A percentile compares a stretch with the other conserved stretches of the same genome.
These are phyloP conservation scores for Heliconius erato DNA, from an alignment of 2,888 invertebrate genomes.

Conservation along the genomic window DNA sequence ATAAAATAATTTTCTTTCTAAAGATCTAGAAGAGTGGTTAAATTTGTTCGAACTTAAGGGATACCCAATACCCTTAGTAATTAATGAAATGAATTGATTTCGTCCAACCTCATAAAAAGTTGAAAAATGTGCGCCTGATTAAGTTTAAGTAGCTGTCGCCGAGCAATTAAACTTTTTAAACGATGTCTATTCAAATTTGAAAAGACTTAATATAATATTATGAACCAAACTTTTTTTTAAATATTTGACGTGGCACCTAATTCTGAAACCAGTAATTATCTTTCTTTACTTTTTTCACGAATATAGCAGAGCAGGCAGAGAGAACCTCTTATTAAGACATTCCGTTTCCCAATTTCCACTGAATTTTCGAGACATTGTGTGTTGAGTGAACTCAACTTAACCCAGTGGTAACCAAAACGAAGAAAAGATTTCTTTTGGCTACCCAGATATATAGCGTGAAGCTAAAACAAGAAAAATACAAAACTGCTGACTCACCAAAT, in stretches of 20 bases:
- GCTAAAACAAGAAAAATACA: too few relatives aligned
- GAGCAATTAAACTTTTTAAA: constrained; percentile 4
- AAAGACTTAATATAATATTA: constrained; percentile 1
- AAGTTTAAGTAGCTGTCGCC: neutral
- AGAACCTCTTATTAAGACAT: too few relatives aligned
- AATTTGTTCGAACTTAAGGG: neutral
- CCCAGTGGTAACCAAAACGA: too few relatives aligned
- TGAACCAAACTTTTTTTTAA: neutral
- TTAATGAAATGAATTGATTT: constrained; percentile 9
- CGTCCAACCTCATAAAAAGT: neutral
- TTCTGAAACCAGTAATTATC: neutral
- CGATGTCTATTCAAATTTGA: neutral
- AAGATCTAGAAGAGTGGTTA: neutral
- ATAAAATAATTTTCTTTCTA: neutral
- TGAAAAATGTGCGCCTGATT: constrained; percentile 2
- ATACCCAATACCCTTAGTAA: neutral
- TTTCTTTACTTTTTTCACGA: too few relatives aligned
- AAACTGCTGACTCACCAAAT: too few relatives aligned
- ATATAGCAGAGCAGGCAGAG: too few relatives aligned
- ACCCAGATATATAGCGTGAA: too few relatives aligned
- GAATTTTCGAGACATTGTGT: too few relatives aligned
- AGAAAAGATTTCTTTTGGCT: too few relatives aligned
- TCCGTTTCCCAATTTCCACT: too few relatives aligned
- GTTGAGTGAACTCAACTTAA: too few relatives aligned
- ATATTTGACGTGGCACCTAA: neutral